phyloP scores from a whole-genome alignment of 2,888 invertebrate genomes.

The Nymphalis polychloros region DNA sequence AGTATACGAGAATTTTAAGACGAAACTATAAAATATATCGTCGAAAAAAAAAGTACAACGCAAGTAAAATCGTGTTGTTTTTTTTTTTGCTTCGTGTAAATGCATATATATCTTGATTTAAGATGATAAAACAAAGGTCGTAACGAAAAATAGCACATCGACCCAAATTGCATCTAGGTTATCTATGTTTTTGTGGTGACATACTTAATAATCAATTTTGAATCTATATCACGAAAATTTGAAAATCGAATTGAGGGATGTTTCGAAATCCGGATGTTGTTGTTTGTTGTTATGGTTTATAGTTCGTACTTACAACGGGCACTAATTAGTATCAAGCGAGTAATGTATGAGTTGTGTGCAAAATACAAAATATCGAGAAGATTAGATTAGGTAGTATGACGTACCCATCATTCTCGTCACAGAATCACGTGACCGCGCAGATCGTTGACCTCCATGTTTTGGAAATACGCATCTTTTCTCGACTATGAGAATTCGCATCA shows the following conservation, averaged over 20 bases:
- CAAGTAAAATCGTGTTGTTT: neutral
- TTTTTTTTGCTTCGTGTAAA: slow-evolving; percentile 11
- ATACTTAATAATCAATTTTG: slow-evolving; percentile 32
- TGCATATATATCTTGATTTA: slow-evolving; percentile 16
- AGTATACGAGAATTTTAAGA: too few species aligned
- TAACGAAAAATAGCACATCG: slow-evolving; percentile 54
- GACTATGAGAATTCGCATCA: slow-evolving; percentile 32
- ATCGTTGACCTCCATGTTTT: slow-evolving; percentile 77
- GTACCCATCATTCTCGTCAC: slow-evolving; percentile 51
- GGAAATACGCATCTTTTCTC: slow-evolving; percentile 58
- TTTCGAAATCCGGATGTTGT: neutral
- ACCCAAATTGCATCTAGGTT: slow-evolving; percentile 68
- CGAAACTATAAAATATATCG: too few species aligned
- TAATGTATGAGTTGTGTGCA: slow-evolving; percentile 4
- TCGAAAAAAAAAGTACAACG: neutral
- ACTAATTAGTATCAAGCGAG: neutral
- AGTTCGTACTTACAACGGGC: slow-evolving; percentile 2
- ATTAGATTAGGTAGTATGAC: slow-evolving; percentile 53
- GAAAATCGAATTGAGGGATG: neutral
- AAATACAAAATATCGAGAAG: slow-evolving; percentile 45
- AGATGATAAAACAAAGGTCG: slow-evolving; percentile 39
- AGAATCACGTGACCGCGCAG: slow-evolving; percentile 70
- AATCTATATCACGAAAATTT: slow-evolving; percentile 27
- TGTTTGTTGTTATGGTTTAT: too few species aligned
- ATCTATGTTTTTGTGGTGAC: slow-evolving; percentile 55